Evolutionary conservation across 2,888 invertebrate genomes (phyloP).

Genomic region (Himalopsyche tibetana): DNA sequence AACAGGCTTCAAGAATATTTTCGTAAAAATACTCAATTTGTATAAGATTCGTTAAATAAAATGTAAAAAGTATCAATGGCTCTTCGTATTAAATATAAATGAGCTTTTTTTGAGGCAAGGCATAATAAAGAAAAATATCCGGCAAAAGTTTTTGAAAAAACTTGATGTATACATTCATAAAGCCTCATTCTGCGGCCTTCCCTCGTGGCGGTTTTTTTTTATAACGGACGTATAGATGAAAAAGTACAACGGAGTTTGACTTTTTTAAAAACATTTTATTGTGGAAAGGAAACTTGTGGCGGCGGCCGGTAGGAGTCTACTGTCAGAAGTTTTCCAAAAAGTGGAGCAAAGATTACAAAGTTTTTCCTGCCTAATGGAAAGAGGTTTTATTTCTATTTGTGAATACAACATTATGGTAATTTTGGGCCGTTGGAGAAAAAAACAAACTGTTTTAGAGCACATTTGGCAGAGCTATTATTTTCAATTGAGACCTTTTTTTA

Average conservation of each 20-base stretch:
- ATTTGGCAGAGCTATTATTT: constrained; percentile 25
- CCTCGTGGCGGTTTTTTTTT: constrained; percentile 51
- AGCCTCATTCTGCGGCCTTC: constrained; percentile 53
- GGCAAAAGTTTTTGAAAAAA: constrained; percentile 45
- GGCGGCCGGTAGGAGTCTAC: constrained; percentile 46
- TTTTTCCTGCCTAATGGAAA: constrained; percentile 62
- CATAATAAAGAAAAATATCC: constrained; percentile 43
- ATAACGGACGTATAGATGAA: constrained; percentile 51
- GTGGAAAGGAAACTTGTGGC: constrained; percentile 54
- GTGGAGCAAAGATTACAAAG: constrained; percentile 62
- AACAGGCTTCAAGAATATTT: constrained; percentile 27
- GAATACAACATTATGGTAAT: constrained; percentile 45
- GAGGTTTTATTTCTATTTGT: constrained; percentile 60
- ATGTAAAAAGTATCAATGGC: constrained; percentile 35
- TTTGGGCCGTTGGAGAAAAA: constrained; percentile 28
- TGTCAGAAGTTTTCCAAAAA: constrained; percentile 63
- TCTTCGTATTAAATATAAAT: constrained; percentile 37
- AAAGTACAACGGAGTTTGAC: constrained; percentile 55
- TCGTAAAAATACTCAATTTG: constrained; percentile 40
- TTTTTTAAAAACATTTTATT: constrained; percentile 60
- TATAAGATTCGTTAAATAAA: constrained; percentile 42
- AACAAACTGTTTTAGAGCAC: constrained; percentile 40
- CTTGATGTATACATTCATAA: constrained; percentile 57
- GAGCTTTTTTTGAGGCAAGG: constrained; percentile 32
- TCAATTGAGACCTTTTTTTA: constrained; percentile 40